Evolutionary conservation across 2,888 invertebrate genomes (phyloP), one percentile per base, ranked within the genome.

Genomic region (Tetrapedia diversipes): DNA sequence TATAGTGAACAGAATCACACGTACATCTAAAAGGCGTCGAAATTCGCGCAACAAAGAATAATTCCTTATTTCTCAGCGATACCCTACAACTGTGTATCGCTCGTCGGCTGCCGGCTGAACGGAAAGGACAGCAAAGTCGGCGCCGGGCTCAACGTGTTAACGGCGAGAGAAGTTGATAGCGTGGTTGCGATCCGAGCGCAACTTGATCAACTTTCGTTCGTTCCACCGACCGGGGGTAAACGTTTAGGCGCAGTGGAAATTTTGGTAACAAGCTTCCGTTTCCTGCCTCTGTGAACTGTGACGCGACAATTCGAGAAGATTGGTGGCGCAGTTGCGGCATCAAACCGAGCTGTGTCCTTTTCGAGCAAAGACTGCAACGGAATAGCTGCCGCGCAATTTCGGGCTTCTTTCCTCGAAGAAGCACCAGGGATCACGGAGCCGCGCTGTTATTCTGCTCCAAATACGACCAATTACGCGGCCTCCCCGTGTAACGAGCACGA

Each of bases 401-500:
- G 19, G 29, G 49, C 41, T 49, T 57, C n/a, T 49, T 71, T 57
- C 56, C 49, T 71, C 57, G 34, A 41, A 69, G 60, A 19, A 63
- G 61, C 57, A 27, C 51, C 4, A 29, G 24, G 39, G 39, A 67
- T 51, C 68, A 27, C 68, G 34, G 37, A 43, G 53, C 43, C 65
- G 16, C 27, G 57, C 51, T 71, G 77, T 83, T 86, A 86, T 84
- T 83, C 76, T 84, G 80, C 81, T 84, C 82, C 82, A 85, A 82
- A 84, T 85, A 82, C 77, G 77, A 79, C 56, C 77, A 79, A 83
- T 84, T 84, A 84, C 78, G 57, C 53, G 54, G 54, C 45, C 67
- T 59, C 57, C 64, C 51, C 68, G 75, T 79, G 67, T 85, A 84
- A 86, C 83, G 71, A 85, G 69, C 78, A 70, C 80, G 81, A 84